Evolutionary conservation across 30 jellyfish, hydroid and myxozoan genomes (phyloP).

Genomic region (Phacellophora camtschatica): DNA sequence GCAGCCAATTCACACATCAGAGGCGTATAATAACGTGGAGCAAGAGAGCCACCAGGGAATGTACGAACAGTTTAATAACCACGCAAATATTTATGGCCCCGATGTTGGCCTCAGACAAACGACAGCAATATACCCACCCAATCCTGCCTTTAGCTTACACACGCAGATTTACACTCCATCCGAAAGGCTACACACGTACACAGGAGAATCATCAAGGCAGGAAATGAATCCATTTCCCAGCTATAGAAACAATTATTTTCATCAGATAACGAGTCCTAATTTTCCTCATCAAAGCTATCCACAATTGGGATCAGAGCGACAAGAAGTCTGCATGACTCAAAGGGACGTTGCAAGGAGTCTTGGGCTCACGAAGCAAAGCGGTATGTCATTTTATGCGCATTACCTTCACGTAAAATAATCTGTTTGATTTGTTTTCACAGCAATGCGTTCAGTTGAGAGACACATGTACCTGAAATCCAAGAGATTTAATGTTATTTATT

Average conservation of each 20-base stretch:
- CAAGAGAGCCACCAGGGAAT: conserved; percentile 46
- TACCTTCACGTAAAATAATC: too few relatives aligned
- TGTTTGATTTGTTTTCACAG: background rate
- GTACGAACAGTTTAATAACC: conserved; percentile 56
- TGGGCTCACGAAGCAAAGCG: conserved; percentile 69
- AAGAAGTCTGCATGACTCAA: conserved; percentile 44
- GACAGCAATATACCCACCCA: conserved; percentile 61
- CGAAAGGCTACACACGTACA: conserved; percentile 41
- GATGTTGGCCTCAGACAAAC: conserved; percentile 57
- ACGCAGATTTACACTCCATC: conserved; percentile 73
- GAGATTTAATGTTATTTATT: background rate
- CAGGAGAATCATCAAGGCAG: conserved; percentile 45
- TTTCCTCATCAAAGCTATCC: conserved; percentile 65
- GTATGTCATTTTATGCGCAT: too few relatives aligned
- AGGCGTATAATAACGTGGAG: conserved; percentile 42
- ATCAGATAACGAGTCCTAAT: conserved; percentile 52
- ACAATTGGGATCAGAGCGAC: conserved; percentile 59
- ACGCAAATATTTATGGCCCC: conserved; percentile 47
- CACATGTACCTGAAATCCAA: background rate
- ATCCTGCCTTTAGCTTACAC: conserved; percentile 64
- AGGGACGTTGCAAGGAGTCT: conserved; percentile 59
- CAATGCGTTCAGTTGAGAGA: background rate
- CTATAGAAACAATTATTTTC: conserved; percentile 60
- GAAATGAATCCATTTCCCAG: conserved; percentile 54
- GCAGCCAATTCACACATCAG: conserved; percentile 58